Base-by-base conservation (phyloP, 2,888 invertebrate species). In the Pimpla rufipes region DNA sequence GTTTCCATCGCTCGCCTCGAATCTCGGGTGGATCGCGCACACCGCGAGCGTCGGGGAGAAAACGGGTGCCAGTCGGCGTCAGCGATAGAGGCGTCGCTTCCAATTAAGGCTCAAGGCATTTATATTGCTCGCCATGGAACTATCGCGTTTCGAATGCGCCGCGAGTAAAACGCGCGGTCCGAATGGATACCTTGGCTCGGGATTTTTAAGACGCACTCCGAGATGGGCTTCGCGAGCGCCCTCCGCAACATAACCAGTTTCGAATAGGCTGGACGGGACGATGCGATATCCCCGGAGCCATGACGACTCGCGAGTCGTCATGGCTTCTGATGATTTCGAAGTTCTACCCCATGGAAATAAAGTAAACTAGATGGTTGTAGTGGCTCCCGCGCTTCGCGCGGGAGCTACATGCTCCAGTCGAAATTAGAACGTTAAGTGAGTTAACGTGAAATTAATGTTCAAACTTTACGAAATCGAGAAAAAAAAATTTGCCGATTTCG, bases 51-150 rank as follows among this genome's bases (percentile, higher is more conserved):
- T 18, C 45, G 37, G n/a, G n/a, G n/a, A n/a, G n/a, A n/a, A 21
- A 21, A 13, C 35, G 40, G 40, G 11, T 21, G 59, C 45, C 42
- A 18, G 55, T 62, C 52, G 71, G 50, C 81, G 11, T 16, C 10
- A 5, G 35, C 55, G 76, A 76, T 52, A 73, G 52, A 82, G 66
- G 79, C 78, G 76, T 82, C 79, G 67, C 74, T 66, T 62, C 83
- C 79, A 86, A 85, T 85, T 83, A 85, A 85, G 80, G 85, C 77
- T 67, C 74, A 68, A 81, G 74, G 81, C 62, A 81, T 86, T 85
- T 81, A 77, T 80, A 86, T 76, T 75, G 70, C 73, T 29, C 64
- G 35, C 62, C 23, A 71, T 18, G 37, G 18, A 81, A 73, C 73
- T 81, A 67, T 52, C 62, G 71, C 62, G 71, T 18, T 64, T 71